Conservation (phyloP, 2,888 invertebrate genomes). For the Spatulosminthurus flaviceps region DNA sequence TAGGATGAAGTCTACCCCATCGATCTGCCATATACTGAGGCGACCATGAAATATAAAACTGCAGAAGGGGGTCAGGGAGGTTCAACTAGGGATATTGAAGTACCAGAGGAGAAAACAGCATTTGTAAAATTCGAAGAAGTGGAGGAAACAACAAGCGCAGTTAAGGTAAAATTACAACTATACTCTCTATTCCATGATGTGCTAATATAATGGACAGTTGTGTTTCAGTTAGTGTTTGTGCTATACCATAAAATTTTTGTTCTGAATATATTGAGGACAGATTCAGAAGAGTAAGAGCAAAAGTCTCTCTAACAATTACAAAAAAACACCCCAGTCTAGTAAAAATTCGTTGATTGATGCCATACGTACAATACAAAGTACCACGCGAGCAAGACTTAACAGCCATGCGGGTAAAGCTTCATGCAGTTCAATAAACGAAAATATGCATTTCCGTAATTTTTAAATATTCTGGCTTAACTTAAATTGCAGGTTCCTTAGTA, state of each 20-base stretch:
- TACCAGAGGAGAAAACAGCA: constrained; percentile 23
- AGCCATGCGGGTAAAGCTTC: neutral
- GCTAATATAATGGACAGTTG: too few species aligned
- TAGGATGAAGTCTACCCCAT: constrained; percentile 90
- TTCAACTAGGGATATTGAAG: constrained; percentile 61
- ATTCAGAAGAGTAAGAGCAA: neutral
- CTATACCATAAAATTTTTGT: too few species aligned
- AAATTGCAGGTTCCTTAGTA: too few species aligned
- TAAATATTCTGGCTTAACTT: too few species aligned
- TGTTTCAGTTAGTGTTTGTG: too few species aligned
- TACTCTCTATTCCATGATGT: too few species aligned
- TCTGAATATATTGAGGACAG: neutral
- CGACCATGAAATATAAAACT: constrained; percentile 76
- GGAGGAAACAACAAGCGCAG: neutral
- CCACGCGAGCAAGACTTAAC: neutral
- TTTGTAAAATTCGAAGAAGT: constrained; percentile 1
- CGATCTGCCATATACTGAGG: constrained; percentile 87
- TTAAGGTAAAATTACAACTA: neutral
- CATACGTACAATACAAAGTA: neutral
- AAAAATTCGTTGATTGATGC: neutral
- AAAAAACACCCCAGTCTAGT: neutral
- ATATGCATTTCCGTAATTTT: too few species aligned
- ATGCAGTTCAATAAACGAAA: too few species aligned
- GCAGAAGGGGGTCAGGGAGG: constrained; percentile 66
- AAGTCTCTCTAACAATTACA: too few species aligned